Evolutionary conservation across 2,888 invertebrate species (phyloP).

Genomic region (Drosophila infuscata): DNA sequence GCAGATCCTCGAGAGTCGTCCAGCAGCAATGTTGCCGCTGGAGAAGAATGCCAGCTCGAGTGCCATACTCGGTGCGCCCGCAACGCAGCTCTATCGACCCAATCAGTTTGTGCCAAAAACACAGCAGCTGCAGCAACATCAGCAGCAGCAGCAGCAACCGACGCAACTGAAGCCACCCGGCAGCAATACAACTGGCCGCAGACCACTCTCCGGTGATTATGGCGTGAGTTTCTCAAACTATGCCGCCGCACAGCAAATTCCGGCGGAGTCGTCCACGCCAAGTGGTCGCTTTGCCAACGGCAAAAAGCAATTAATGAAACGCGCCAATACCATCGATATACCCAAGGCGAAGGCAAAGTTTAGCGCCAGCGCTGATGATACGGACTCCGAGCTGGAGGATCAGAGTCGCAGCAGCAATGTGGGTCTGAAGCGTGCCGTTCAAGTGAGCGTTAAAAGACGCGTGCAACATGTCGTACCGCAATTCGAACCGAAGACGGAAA

Average conservation of each 20-base stretch:
- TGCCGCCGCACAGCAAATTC: constrained; percentile 27
- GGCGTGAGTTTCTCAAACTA: constrained; percentile 76
- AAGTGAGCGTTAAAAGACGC: constrained; percentile 86
- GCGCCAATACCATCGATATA: constrained; percentile 95
- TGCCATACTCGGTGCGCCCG: constrained; percentile 73
- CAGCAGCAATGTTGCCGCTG: constrained; percentile 71
- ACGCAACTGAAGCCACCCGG: constrained; percentile 10
- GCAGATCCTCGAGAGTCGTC: constrained; percentile 83
- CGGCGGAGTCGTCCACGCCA: constrained; percentile 80
- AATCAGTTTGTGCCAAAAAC: constrained; percentile 82
- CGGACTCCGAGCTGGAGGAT: constrained; percentile 83
- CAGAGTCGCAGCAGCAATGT: constrained; percentile 70
- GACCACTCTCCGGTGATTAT: constrained; percentile 81
- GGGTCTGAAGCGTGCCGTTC: constrained; percentile 87
- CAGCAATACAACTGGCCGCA: constrained; percentile 33
- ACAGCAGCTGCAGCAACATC: constrained; percentile 13
- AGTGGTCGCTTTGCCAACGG: constrained; percentile 82
- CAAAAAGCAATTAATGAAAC: constrained; percentile 92
- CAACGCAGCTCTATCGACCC: constrained; percentile 78
- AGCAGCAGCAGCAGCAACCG: background rate
- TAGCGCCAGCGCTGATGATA: constrained; percentile 85
- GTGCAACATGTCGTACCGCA: constrained; percentile 87
- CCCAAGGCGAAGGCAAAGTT: constrained; percentile 87
- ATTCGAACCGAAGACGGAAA: constrained; percentile 93
- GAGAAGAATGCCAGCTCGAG: constrained; percentile 86